A percentile compares a stretch with the other conserved stretches of the same genome.
phyloP scores from a whole-genome alignment of 2,888 invertebrate species.

The Frankliniella fusca region DNA sequence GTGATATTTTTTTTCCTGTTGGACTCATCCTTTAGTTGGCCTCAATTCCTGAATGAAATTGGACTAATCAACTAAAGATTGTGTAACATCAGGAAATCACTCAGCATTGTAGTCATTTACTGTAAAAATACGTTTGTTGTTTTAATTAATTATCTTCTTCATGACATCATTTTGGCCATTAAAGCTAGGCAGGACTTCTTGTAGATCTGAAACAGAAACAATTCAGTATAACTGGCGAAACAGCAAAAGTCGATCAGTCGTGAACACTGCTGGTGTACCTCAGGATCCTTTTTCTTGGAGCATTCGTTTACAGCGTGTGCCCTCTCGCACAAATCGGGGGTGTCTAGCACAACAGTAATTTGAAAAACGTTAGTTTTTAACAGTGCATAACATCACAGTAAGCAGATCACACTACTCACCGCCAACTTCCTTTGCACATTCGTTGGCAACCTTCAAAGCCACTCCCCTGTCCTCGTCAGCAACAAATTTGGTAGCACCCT shows the following conservation, averaged over 20 bases:
- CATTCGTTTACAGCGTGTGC: not conserved
- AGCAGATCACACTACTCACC: not conserved
- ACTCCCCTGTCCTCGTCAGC: not conserved
- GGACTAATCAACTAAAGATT: too few relatives aligned
- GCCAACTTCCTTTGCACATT: not conserved
- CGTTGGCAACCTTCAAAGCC: not conserved
- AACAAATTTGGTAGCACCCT: not conserved
- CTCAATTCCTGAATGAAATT: too few relatives aligned
- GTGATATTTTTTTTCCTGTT: too few relatives aligned
- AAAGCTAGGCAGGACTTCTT: conserved; percentile 1
- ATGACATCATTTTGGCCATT: not conserved
- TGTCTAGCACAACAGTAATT: not conserved
- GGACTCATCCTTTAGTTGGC: too few relatives aligned
- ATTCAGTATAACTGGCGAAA: too few relatives aligned
- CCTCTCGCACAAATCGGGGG: not conserved
- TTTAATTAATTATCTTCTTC: not conserved
- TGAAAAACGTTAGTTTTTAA: not conserved
- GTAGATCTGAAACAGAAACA: not conserved
- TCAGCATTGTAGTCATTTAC: too few relatives aligned
- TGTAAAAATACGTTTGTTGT: not conserved
- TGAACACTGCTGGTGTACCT: not conserved
- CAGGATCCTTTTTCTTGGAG: not conserved
- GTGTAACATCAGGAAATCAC: too few relatives aligned
- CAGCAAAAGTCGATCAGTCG: too few relatives aligned
- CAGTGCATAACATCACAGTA: too few relatives aligned